Conservation (phyloP, 2,113 vertebrate genomes). For the Xenopus laevis region DNA sequence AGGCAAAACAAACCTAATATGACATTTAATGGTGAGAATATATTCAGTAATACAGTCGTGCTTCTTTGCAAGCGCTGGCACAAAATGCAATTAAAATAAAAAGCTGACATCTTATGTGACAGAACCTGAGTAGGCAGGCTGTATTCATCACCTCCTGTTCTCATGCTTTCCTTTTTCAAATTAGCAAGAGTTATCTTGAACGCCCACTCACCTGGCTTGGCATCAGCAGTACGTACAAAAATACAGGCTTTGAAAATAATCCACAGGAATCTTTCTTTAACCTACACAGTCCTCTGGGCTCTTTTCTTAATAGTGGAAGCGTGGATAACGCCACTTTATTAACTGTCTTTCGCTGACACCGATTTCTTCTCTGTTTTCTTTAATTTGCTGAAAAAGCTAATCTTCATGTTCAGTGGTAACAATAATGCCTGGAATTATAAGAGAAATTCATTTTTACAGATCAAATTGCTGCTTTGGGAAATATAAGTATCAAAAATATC, state of each 20-base stretch:
- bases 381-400: slow-evolving; percentile 21
- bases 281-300: slow-evolving; percentile 22
- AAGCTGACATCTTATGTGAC: slow-evolving; percentile 77
- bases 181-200: slow-evolving; percentile 76
- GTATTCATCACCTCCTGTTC: slow-evolving; percentile 79
- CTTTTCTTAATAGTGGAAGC: slow-evolving; percentile 6
- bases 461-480: not conserved
- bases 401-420: slow-evolving; percentile 21
- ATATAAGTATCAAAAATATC: not conserved
- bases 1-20: slow-evolving; percentile 5
- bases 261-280: slow-evolving; percentile 23
- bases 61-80: slow-evolving; percentile 67
- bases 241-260: slow-evolving; percentile 57
- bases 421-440: slow-evolving; percentile 19
- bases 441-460: slow-evolving; percentile 10
- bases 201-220: slow-evolving; percentile 70
- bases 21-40: slow-evolving; percentile 8
- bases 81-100: slow-evolving; percentile 77
- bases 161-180: slow-evolving; percentile 69
- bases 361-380: slow-evolving; percentile 23
- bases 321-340: not conserved
- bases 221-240: slow-evolving; percentile 67
- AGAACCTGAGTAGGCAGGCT: slow-evolving; percentile 81
- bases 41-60: slow-evolving; percentile 31
- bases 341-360: not conserved